A percentile compares a stretch with the other conserved stretches of the same genome.
Conservation (phyloP, 2,797 vertebrate genomes). For the Garrulus glandarius region DNA sequence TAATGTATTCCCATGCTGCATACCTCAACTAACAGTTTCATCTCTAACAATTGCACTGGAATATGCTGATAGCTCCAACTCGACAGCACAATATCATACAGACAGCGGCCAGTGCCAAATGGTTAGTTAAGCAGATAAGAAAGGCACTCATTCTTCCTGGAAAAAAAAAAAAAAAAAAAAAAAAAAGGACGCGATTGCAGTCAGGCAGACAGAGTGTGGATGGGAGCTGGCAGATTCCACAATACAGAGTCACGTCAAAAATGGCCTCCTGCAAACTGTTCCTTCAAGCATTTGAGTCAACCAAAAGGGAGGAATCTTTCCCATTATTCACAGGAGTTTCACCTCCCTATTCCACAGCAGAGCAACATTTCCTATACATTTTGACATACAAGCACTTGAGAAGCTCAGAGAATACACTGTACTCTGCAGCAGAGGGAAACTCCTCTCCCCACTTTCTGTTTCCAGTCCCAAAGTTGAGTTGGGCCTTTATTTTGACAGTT, state of each 20-base stretch:
- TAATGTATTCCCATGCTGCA: neutral
- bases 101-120: neutral
- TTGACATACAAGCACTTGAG: neutral
- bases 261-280: constrained; percentile 66
- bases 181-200: constrained; percentile 34
- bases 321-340: neutral
- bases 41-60: neutral
- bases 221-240: constrained; percentile 58
- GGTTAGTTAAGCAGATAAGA: constrained; percentile 52
- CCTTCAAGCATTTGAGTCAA: constrained; percentile 7
- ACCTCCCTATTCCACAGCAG: neutral
- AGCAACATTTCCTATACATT: neutral
- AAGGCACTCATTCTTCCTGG: constrained; percentile 38
- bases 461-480: constrained; percentile 49
- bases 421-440: neutral
- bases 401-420: neutral
- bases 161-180: neutral
- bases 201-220: constrained; percentile 44
- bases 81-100: neutral
- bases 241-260: constrained; percentile 59
- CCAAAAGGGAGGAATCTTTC: neutral
- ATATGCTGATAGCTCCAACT: neutral
- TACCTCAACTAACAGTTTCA: constrained; percentile 21
- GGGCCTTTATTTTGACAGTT: constrained; percentile 66
- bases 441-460: constrained; percentile 29